Evolutionary conservation across 2,113 vertebrate genomes (phyloP).

Genomic region (Hypomesus transpacificus): DNA sequence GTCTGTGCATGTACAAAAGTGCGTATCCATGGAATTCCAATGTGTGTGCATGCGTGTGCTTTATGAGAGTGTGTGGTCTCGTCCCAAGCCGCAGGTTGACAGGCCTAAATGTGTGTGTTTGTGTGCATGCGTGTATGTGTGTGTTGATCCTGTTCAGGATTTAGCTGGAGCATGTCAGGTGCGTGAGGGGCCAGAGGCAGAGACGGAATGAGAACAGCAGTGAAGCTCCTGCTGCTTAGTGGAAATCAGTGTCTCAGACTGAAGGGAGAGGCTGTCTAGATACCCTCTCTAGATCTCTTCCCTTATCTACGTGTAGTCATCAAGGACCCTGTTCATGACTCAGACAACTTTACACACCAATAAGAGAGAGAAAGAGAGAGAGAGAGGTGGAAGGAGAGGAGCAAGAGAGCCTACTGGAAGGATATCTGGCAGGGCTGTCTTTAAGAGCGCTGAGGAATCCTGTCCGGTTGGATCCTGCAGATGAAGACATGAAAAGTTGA

Average conservation of each 20-base stretch:
- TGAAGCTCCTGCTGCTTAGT: background rate
- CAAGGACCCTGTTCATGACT: background rate
- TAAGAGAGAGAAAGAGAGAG: constrained; percentile 3
- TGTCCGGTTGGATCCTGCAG: constrained; percentile 84
- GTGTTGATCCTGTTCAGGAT: constrained; percentile 25
- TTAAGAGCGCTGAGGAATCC: constrained; percentile 90
- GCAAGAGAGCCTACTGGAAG: constrained; percentile 58
- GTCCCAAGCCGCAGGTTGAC: background rate
- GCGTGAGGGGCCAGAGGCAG: background rate
- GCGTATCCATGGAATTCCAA: background rate
- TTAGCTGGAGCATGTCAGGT: constrained; percentile 23
- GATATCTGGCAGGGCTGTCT: constrained; percentile 97
- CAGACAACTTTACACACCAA: background rate
- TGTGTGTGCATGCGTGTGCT: constrained; percentile 8
- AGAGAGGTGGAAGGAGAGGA: constrained; percentile 20
- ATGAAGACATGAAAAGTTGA: background rate
- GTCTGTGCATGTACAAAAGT: too few species aligned
- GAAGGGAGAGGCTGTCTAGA: constrained; percentile 9
- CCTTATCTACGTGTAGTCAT: too few species aligned
- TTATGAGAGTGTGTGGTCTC: background rate
- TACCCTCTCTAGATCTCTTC: background rate
- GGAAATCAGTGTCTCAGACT: constrained; percentile 4
- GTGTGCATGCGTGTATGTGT: background rate
- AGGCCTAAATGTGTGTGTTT: background rate
- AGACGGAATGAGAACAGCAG: constrained; percentile 19